Evolutionary conservation across 2,113 vertebrate species (phyloP).

Genomic region (Phylloscopus whistleri): DNA sequence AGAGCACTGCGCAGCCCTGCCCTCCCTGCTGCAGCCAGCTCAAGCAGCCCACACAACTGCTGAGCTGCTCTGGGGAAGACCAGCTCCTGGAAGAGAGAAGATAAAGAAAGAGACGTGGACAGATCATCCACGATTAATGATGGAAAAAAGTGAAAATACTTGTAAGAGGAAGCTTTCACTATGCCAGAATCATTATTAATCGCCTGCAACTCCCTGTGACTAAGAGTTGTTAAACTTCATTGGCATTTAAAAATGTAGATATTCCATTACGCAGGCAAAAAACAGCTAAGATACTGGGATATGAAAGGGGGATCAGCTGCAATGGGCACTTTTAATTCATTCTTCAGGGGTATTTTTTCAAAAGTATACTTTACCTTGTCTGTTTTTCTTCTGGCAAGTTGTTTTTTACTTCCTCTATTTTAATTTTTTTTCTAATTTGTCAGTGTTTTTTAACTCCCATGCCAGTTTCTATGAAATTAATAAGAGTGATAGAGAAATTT

Average conservation of each 20-base stretch:
- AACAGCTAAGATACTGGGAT: background rate
- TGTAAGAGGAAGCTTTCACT: background rate
- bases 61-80: background rate
- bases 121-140: slow-evolving; percentile 14
- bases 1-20: background rate
- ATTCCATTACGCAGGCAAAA: background rate
- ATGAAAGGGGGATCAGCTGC: background rate
- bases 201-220: slow-evolving; percentile 35
- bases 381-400: background rate
- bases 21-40: background rate
- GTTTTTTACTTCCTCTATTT: background rate
- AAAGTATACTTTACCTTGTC: background rate
- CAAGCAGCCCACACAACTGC: background rate
- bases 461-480: background rate
- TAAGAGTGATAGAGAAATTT: background rate
- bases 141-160: background rate
- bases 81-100: background rate
- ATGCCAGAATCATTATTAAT: slow-evolving; percentile 42
- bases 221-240: slow-evolving; percentile 25
- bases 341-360: background rate
- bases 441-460: background rate
- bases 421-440: background rate
- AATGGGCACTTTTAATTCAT: background rate
- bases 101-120: slow-evolving; percentile 6
- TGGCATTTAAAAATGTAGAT: slow-evolving; percentile 10